phyloP scores from a whole-genome alignment of 1,140 invertebrate genomes.

The Pseudomyrmex gracilis region DNA sequence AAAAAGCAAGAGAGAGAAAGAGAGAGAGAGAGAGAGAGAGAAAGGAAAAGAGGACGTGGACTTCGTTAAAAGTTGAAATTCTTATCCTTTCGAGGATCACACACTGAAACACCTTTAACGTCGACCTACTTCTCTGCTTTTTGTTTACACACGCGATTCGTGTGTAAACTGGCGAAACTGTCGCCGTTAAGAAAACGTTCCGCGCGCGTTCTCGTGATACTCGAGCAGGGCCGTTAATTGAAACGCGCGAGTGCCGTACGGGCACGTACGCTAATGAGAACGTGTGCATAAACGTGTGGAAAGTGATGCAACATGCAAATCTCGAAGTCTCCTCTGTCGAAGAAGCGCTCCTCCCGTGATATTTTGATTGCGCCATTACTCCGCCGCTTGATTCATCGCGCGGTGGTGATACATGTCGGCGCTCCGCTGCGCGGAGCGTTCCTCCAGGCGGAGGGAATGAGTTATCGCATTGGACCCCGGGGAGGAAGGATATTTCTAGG shows the following conservation, averaged over 20 bases:
- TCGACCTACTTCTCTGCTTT: constrained; percentile 44
- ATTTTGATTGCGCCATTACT: constrained; percentile 38
- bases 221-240: constrained; percentile 26
- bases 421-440: constrained; percentile 14
- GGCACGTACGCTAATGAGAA: constrained; percentile 29
- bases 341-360: not conserved
- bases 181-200: constrained; percentile 33
- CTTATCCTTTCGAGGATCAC: constrained; percentile 63
- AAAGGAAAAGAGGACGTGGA: constrained; percentile 15
- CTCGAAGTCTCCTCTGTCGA: not conserved
- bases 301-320: constrained; percentile 15
- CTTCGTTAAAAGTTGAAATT: constrained; percentile 69
- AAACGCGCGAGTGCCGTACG: not conserved
- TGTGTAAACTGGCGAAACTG: constrained; percentile 22
- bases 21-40: not conserved
- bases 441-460: constrained; percentile 59
- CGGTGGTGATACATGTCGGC: constrained; percentile 37
- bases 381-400: constrained; percentile 48
- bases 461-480: constrained; percentile 73
- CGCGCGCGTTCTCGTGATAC: not conserved
- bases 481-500: constrained; percentile 71
- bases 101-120: constrained; percentile 65
- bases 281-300: not conserved
- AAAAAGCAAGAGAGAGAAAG: too few species aligned
- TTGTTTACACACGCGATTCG: constrained; percentile 39